Evolutionary conservation across 1,140 invertebrate genomes (phyloP).

Genomic region (Polypedilum vanderplanki): DNA sequence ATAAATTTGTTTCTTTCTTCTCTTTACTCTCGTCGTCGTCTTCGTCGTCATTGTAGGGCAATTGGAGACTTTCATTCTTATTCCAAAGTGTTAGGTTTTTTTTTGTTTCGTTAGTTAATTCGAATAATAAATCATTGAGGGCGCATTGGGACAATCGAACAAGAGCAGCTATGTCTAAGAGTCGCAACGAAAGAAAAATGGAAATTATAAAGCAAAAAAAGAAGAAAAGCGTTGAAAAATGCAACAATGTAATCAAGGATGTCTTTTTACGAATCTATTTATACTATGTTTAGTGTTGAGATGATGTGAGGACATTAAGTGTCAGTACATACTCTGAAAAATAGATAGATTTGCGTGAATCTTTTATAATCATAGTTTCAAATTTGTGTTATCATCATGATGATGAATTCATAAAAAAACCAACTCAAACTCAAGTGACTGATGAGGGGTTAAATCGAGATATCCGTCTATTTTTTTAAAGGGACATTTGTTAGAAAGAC

Average conservation of each 20-base stretch:
- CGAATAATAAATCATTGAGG: slow-evolving; percentile 18
- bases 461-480: slow-evolving; percentile 5
- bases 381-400: slow-evolving; percentile 6
- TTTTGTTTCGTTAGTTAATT: background rate
- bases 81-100: background rate
- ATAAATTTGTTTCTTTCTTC: slow-evolving; percentile 24
- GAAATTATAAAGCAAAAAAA: background rate
- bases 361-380: background rate
- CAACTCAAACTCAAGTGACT: background rate
- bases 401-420: slow-evolving; percentile 27
- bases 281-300: background rate
- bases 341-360: slow-evolving; percentile 19
- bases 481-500: background rate
- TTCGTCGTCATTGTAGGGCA: background rate
- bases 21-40: background rate
- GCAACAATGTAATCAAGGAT: slow-evolving; percentile 12
- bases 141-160: background rate
- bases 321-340: slow-evolving; percentile 1
- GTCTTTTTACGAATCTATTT: background rate
- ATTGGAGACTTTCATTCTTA: background rate
- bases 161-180: background rate
- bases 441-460: slow-evolving; percentile 27
- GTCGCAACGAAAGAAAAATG: background rate
- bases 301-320: slow-evolving; percentile 25
- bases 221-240: background rate